Evolutionary conservation across 2,797 vertebrate genomes (phyloP), one percentile per base, ranked within the genome.

Genomic region (Etheostoma perlongum): DNA sequence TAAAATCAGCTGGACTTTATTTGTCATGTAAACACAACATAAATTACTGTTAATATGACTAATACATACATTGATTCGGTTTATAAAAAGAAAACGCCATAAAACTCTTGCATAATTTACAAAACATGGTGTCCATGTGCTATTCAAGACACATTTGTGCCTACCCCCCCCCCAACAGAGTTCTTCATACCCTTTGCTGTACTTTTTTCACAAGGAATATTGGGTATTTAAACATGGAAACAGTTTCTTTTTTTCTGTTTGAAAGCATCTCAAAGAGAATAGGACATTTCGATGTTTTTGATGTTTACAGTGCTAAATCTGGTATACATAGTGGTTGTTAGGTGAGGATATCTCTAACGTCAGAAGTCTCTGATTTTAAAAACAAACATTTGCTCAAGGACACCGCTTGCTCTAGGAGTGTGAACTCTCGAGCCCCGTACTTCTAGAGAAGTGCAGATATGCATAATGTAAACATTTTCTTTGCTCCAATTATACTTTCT

Each of bases 21-120:
- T 99, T 89, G 95, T 97, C 96, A 97, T 97, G 97, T 97, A 98
- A 99, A 99, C 96, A 98, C 97, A 98, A 98, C 96, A 98, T 97
- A 97, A 99, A 97, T 97, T 97, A 97, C 97, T 96, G 96, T 96
- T 96, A 97, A 95, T 96, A 96, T 98, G 97, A 97, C 97, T 97
- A 96, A 95, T 97, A 98, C 97, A 97, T 96, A 97, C 97, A 97
- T 95, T 97, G 97, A 97, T 96, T 96, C 95, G 95, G 95, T 97
- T 96, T 97, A 44, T 13, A 44, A 44, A 63, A 96, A 97, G 96
- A 97, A 96, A 96, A 97, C 75, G 61, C 84, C 90, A 89, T 85
- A 97, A 96, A 97, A 95, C 96, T 96, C 95, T 98, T 96, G 96
- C 96, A 97, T 96, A 96, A 97, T 98, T 99, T 98, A 99, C 97